phyloP scores from a whole-genome alignment of 2,888 invertebrate species.

The Hemaris fuciformis region DNA sequence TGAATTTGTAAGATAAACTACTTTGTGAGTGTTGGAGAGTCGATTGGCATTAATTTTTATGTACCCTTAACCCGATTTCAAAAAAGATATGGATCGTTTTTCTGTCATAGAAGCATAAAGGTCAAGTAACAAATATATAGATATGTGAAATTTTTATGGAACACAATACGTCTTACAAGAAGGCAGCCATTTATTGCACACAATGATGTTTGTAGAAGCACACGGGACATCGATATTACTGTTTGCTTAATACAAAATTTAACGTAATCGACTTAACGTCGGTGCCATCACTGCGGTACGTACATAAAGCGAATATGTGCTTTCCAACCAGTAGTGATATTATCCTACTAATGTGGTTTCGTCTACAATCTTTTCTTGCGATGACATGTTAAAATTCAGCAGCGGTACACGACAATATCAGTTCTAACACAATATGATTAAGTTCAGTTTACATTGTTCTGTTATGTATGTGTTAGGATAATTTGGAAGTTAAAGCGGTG shows the following conservation, averaged over 20 bases:
- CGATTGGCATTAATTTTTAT: too few relatives aligned
- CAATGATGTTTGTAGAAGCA: constrained; percentile 7
- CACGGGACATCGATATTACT: constrained; percentile 49
- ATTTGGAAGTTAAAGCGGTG: constrained; percentile 68
- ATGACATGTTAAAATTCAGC: constrained; percentile 71
- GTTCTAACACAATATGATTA: constrained; percentile 43
- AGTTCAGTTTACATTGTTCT: constrained; percentile 49
- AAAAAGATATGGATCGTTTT: not conserved
- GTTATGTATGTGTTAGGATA: constrained; percentile 60
- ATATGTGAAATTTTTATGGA: not conserved
- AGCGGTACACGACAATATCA: constrained; percentile 38
- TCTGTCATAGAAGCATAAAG: not conserved
- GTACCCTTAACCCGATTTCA: too few relatives aligned
- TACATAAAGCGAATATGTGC: constrained; percentile 70
- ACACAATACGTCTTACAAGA: constrained; percentile 20
- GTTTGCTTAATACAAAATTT: constrained; percentile 72
- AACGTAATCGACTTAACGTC: constrained; percentile 67
- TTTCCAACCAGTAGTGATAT: constrained; percentile 69
- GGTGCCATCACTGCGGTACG: constrained; percentile 48
- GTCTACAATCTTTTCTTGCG: constrained; percentile 77
- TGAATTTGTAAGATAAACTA: too few relatives aligned
- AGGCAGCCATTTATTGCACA: constrained; percentile 35
- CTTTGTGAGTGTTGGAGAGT: too few relatives aligned
- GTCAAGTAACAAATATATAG: not conserved
- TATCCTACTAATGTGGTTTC: constrained; percentile 77